Base-by-base conservation (phyloP, 2,888 invertebrate species). In the Polydrusus pterygomalis region DNA sequence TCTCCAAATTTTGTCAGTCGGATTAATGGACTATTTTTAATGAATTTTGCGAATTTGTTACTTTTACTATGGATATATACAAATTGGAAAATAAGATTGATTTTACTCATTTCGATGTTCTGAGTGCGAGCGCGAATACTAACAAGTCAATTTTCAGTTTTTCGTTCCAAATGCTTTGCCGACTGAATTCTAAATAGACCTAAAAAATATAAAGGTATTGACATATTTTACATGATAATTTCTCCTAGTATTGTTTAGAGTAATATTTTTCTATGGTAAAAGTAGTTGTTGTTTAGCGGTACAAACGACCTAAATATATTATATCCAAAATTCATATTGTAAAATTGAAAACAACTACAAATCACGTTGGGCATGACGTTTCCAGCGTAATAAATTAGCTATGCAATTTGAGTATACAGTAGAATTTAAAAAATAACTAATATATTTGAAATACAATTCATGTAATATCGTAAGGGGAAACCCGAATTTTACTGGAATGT, bases 11-110 rank as follows among this genome's bases (percentile, higher is more conserved):
- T 62, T 74, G 74, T 51, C 74, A 60, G 43, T 40, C 49, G 68
- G 68, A 74, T 74, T 74, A 74, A 74, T 74, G 74, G 74, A 67
- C 56, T 51, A 73, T 73, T 73, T 73, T 68, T 60, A 73, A 62
- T 67, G 73, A 68, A 68, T 58, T 74, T 62, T 68, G 11, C 62
- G 20, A 34, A 51, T 65, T 65, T 65, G 51, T 65, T 45, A 34
- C 38, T 51, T 17, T 65, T 51, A 25, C 54, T 30, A 54, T 54
- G 30, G 49, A 30, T 47, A 25, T 3, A 65, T 8, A 49, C n/a
- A 47, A 65, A 47, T 47, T 65, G 65, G 47, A 47, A 45, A 49
- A 25, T 43, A 65, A 65, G 47, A 65, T 65, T 65, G 47, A 65
- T 65, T 65, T 65, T 47, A 18, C 49, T 65, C 45, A 65, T 65